Evolutionary conservation across 2,797 vertebrate species (phyloP).

Genomic region (Anabacerthia variegaticeps): DNA sequence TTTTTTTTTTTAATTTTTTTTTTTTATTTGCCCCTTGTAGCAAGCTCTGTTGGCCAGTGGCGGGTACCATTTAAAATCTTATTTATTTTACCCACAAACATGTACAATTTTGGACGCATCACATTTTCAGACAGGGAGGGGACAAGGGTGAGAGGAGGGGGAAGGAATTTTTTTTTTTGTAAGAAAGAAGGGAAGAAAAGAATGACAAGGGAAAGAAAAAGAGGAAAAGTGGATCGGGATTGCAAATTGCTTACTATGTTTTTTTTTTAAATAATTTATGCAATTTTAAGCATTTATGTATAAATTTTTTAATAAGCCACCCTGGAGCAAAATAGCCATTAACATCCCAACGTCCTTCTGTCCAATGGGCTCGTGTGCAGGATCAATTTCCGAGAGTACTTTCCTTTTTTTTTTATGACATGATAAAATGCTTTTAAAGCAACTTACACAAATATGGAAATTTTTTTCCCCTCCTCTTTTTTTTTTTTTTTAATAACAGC

Average conservation of each 20-base stretch:
- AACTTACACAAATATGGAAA: constrained; percentile 99
- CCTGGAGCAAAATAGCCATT: constrained; percentile 99
- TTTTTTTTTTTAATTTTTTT: constrained; percentile 56
- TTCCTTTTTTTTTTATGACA: constrained; percentile 95
- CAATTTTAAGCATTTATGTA: constrained; percentile 99
- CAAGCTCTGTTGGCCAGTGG: not conserved
- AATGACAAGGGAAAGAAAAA: not conserved
- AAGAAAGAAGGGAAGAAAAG: constrained; percentile 18
- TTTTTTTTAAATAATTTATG: constrained; percentile 99
- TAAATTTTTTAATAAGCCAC: constrained; percentile 99
- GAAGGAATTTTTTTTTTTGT: not conserved
- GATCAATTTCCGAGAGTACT: constrained; percentile 95
- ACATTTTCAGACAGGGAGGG: constrained; percentile 27
- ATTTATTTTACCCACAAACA: not conserved
- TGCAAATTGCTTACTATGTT: constrained; percentile 98
- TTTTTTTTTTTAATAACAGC: constrained; percentile 64
- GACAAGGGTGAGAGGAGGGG: not conserved
- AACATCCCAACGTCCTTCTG: constrained; percentile 98
- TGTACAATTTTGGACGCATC: not conserved
- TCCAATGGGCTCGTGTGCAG: constrained; percentile 96
- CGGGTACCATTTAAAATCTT: not conserved
- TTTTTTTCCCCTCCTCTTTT: constrained; percentile 52
- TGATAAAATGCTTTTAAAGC: constrained; percentile 99
- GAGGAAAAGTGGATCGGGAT: constrained; percentile 69
- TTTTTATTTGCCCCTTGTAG: constrained; percentile 49